These are phyloP conservation scores for Mycalesis mineus DNA, from an alignment of 2,888 invertebrate genomes.

Conservation along the genomic window DNA sequence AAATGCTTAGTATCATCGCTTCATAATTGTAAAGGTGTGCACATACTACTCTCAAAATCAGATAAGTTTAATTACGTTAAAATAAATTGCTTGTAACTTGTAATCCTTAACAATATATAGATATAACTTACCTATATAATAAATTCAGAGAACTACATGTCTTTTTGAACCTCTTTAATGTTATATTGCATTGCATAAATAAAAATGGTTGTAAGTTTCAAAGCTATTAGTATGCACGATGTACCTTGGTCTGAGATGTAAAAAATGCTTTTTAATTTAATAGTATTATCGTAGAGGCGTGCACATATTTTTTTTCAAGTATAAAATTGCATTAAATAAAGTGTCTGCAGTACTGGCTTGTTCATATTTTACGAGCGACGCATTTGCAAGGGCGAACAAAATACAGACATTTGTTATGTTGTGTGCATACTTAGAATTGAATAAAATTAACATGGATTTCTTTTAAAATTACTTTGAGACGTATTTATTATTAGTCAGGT, in stretches of 20 bases:
- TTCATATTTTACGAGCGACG: background rate
- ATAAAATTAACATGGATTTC: background rate
- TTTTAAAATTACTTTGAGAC: background rate
- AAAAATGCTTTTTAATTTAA: background rate
- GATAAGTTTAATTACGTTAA: background rate
- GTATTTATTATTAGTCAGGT: background rate
- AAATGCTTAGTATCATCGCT: background rate
- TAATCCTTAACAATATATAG: too few relatives aligned
- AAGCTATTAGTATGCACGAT: background rate
- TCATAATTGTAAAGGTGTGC: background rate
- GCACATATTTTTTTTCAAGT: background rate
- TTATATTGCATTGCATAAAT: background rate
- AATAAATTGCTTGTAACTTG: background rate
- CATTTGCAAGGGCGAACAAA: constrained; percentile 2
- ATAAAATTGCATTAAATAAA: constrained; percentile 6
- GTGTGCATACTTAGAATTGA: background rate
- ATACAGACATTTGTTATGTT: constrained; percentile 6
- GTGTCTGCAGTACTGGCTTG: background rate
- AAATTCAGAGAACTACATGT: background rate
- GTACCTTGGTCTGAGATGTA: background rate
- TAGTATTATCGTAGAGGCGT: background rate
- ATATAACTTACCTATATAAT: too few relatives aligned
- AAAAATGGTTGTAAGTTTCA: background rate
- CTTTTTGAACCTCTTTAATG: background rate
- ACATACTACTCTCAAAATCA: background rate